Base-by-base conservation (phyloP, 2,797 vertebrate species). In the Arremon aurantiirostris region DNA sequence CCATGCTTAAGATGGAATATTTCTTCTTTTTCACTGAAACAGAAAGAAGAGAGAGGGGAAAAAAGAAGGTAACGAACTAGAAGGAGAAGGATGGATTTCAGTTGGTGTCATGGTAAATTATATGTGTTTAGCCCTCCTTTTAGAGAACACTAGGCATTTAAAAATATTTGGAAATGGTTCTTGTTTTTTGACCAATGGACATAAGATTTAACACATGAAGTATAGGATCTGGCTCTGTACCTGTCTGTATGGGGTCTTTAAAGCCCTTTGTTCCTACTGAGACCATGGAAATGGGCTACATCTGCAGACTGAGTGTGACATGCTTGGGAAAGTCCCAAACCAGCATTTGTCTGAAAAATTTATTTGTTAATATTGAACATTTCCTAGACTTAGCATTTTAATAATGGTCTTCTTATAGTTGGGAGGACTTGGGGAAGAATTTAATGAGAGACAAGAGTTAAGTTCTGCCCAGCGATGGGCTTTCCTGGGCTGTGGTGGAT, bases 11-110 rank as follows among this genome's bases (percentile, higher is more conserved):
- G 27, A 70, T 26, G 19, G 23, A 82, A 37, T 14, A 16, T 12
- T 66, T 57, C 5, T 37, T 57, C 35, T 57, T 57, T 60, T 53
- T 55, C 35, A 53, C 11, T 26, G 5, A 34, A 47, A 78, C 8
- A 53, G 12, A 78, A 89, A 50, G 12, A 6, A 4, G 19, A 3
- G 12, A 6, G 3, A 3, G 14, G 0, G 8, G 6, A 3, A 1
- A 1, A 23, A 52, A 32, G 17, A 44, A 22, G 50, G 6, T 37
- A 42, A 72, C 4, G 5, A 78, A 52, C n/a, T 68, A 57, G 66
- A 84, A 85, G 11, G 12, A 39, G 3, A 69, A 60, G 19, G 30
- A 72, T 76, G 28, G 9, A 64, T 73, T 92, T 85, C 39, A 63
- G 6, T 52, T 64, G 34, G 4, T 59, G 32, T 34, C 20, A 7